A percentile compares a stretch with the other conserved stretches of the same genome.
Evolutionary conservation across 1,140 invertebrate genomes (phyloP).

Genomic region (Pemphigus obesinymphae): DNA sequence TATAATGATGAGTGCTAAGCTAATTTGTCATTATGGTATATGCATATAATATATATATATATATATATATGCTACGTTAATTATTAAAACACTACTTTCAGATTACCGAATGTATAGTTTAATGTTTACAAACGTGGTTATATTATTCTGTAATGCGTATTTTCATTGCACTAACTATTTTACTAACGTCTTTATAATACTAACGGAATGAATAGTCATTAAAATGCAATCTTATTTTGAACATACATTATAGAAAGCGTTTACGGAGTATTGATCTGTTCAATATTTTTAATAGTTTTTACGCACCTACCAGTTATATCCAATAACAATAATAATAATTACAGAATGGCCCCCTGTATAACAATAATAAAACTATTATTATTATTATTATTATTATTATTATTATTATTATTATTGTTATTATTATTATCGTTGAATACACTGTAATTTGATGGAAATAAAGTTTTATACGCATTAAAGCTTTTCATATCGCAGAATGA

Average conservation of each 20-base stretch:
- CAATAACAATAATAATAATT: not conserved
- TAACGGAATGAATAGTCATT: not conserved
- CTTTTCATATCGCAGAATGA: not conserved
- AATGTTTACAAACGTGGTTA: not conserved
- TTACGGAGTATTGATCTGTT: too few relatives aligned
- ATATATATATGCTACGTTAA: too few relatives aligned
- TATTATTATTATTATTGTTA: not conserved
- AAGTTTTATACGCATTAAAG: not conserved
- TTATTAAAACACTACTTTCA: not conserved
- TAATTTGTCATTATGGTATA: not conserved
- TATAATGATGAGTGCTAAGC: not conserved
- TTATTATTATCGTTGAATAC: not conserved
- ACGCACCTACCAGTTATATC: not conserved
- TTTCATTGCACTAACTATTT: not conserved
- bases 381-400: too few relatives aligned
- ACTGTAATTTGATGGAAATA: not conserved
- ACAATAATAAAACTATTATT: not conserved
- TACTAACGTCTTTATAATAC: too few relatives aligned
- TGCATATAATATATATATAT: too few relatives aligned
- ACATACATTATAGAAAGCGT: too few relatives aligned
- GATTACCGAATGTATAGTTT: not conserved
- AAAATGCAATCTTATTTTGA: not conserved
- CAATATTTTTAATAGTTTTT: too few relatives aligned
- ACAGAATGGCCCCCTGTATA: too few relatives aligned
- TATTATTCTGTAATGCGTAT: not conserved